Conservation (phyloP, 1,140 invertebrate genomes). For the Cardiocondyla obscurior region DNA sequence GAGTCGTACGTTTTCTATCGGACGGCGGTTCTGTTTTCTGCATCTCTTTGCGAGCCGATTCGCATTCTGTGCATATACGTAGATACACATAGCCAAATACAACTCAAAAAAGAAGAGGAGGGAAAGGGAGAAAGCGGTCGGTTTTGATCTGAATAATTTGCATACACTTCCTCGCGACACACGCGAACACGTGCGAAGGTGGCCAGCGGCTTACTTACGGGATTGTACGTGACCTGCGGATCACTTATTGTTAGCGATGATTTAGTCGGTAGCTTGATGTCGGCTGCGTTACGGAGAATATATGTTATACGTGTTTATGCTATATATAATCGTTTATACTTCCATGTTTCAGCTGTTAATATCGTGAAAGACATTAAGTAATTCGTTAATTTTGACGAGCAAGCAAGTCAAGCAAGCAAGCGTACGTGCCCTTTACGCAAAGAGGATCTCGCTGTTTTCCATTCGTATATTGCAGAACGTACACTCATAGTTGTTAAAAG, state of each 20-base stretch:
- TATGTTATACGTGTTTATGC: conserved; percentile 31
- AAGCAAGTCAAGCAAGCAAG: conserved; percentile 38
- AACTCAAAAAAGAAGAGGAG: conserved; percentile 45
- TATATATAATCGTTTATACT: conserved; percentile 49
- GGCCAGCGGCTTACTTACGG: conserved; percentile 1
- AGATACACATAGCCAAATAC: conserved; percentile 51
- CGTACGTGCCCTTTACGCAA: conserved; percentile 39
- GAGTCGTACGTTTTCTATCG: neutral
- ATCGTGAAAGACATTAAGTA: conserved; percentile 46
- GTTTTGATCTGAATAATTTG: conserved; percentile 2
- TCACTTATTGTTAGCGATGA: conserved; percentile 5
- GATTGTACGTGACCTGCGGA: conserved; percentile 13
- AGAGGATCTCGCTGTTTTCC: conserved; percentile 18
- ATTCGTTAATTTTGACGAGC: conserved; percentile 51
- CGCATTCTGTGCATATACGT: conserved; percentile 27
- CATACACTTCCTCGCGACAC: conserved; percentile 28
- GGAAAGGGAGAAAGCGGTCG: neutral
- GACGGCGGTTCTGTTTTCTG: conserved; percentile 18
- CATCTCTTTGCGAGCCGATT: conserved; percentile 58
- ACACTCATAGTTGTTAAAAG: conserved; percentile 36
- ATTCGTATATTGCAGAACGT: conserved; percentile 33
- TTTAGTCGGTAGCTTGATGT: neutral
- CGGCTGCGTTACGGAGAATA: conserved; percentile 20
- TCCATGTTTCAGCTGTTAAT: conserved; percentile 53
- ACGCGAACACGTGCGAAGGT: conserved; percentile 3